Evolutionary conservation across 2,888 invertebrate species (phyloP).

Genomic region (Lamproptera curius): DNA sequence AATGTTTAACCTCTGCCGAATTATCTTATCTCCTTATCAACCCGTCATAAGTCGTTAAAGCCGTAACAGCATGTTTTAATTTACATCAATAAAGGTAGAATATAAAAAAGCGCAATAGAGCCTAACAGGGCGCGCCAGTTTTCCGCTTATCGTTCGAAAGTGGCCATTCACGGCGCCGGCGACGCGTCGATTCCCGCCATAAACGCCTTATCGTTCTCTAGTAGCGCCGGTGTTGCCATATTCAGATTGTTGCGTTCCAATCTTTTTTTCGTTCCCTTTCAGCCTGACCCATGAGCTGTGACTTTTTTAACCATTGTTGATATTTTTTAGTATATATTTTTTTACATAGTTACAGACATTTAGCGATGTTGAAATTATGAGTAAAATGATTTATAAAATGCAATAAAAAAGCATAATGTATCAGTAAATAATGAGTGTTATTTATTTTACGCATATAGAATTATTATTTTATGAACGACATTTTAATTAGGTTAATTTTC

Average conservation of each 20-base stretch:
- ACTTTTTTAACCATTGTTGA: not conserved
- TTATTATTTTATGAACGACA: no score
- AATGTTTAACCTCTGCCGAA: no score
- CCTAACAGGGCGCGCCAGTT: not conserved
- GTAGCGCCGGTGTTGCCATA: slow-evolving; percentile 63
- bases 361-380: not conserved
- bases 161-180: slow-evolving; percentile 42
- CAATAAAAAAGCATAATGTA: no score
- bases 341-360: not conserved
- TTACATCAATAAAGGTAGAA: no score
- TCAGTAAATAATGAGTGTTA: no score
- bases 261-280: slow-evolving; percentile 14
- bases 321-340: not conserved
- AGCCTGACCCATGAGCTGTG: slow-evolving; percentile 3
- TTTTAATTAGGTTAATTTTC: no score
- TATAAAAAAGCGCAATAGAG: not conserved
- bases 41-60: no score
- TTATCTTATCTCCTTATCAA: no score
- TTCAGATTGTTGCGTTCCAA: slow-evolving; percentile 52
- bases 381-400: no score
- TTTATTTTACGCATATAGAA: no score
- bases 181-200: slow-evolving; percentile 48
- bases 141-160: slow-evolving; percentile 44
- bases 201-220: slow-evolving; percentile 69
- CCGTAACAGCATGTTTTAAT: no score